Evolutionary conservation across 2,797 vertebrate genomes (phyloP), one percentile per base, ranked within the genome.

Genomic region (Etheostoma perlongum): DNA sequence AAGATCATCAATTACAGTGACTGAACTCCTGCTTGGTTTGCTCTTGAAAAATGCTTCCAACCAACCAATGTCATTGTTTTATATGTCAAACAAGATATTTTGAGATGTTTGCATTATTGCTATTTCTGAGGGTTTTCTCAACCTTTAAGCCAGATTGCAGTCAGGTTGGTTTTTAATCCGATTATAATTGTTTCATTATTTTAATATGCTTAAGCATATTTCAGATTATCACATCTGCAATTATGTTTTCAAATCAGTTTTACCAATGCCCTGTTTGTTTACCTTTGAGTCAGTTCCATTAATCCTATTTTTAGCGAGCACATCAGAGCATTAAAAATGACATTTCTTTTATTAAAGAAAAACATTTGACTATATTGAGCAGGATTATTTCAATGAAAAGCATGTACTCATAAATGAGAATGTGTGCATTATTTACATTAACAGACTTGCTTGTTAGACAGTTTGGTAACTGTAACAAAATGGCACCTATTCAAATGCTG

Each of bases 1-100:
- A 23, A 59, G n/a, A 75, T 79, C 81, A 82, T 85, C 76, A 78
- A 18, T 85, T 63, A 69, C 36, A 70, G 40, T 14, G 48, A 73
- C 66, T 47, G 27, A 57, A 16, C 58, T 4, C 58, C 33, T 58
- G 57, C 58, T 60, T 12, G 36, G 52, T 78, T 69, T 25, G 40
- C 63, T 52, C 25, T 55, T 40, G 27, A 75, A 53, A 62, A 64
- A 27, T 48, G 47, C 47, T 13, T 57, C 44, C 25, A 66, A 18
- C 12, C 4, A 2, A 23, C 6, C 30, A 15, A 66, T 6, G 21
- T 0, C 16, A 4, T 49, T 33, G 9, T 57, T 44, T 16, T 36
- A n/a, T 6, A 27, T 33, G 48, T 60, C 42, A 60, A n/a, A 51
- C 44, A 21, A 21, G 23, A 19, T 15, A 5, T 36, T 12, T 63